These are phyloP conservation scores for Dasyornis broadbenti DNA, from an alignment of 2,113 vertebrate genomes.

Conservation along the genomic window DNA sequence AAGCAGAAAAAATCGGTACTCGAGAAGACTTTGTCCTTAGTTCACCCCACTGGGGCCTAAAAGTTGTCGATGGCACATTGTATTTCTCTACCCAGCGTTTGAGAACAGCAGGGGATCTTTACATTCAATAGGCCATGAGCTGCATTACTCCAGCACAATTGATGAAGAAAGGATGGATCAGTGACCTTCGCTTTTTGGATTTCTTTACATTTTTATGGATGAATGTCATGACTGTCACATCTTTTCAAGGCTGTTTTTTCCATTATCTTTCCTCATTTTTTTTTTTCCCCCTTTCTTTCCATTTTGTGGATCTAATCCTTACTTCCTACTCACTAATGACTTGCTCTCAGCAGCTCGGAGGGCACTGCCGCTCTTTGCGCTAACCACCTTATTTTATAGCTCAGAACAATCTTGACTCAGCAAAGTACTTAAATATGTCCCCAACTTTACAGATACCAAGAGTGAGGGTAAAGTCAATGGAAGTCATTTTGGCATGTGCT, in stretches of 20 bases:
- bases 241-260: slow-evolving; percentile 9
- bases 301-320: not conserved
- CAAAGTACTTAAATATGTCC: not conserved
- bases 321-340: not conserved
- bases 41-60: slow-evolving; percentile 17
- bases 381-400: not conserved
- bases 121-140: slow-evolving; percentile 34
- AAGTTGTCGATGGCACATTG: slow-evolving; percentile 15
- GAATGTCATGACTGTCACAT: not conserved
- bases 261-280: not conserved
- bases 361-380: not conserved
- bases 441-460: not conserved
- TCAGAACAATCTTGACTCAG: not conserved
- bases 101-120: slow-evolving; percentile 36
- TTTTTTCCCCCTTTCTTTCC: not conserved
- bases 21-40: slow-evolving; percentile 27
- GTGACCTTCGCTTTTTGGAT: slow-evolving; percentile 11
- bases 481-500: not conserved
- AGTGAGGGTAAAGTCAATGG: not conserved
- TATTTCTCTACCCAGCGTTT: not conserved
- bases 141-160: slow-evolving; percentile 30
- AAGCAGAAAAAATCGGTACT: not conserved
- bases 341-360: not conserved
- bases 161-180: slow-evolving; percentile 34
- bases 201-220: slow-evolving; percentile 48